Conservation (phyloP, 2,113 vertebrate genomes). For the Platysteira castanea region DNA sequence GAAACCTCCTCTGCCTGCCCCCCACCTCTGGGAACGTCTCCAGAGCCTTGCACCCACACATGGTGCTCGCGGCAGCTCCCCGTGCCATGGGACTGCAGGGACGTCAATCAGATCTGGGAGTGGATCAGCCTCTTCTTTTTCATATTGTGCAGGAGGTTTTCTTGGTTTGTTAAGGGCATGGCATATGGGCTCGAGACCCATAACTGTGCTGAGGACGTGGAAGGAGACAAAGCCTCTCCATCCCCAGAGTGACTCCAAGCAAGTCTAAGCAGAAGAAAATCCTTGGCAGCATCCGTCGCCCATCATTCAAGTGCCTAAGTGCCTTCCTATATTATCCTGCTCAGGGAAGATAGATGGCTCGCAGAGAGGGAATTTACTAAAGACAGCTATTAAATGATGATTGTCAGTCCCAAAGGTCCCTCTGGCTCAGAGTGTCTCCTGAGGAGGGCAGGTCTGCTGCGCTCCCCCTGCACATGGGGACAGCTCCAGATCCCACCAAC, state of each 20-base stretch:
- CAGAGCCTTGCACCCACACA: not conserved
- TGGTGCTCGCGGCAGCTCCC: rapidly evolving
- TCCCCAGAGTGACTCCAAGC: rapidly evolving
- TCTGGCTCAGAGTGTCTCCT: not conserved
- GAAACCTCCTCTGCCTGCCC: not conserved
- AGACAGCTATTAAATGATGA: not conserved
- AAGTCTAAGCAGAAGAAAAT: not conserved
- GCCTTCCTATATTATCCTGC: not conserved
- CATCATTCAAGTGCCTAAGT: not conserved
- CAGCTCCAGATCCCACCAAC: not conserved
- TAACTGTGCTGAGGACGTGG: rapidly evolving
- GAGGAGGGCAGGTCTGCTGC: not conserved
- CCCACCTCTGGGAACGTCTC: not conserved
- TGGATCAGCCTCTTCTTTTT: not conserved
- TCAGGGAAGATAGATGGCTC: not conserved
- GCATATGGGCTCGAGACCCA: not conserved
- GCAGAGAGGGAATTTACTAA: not conserved
- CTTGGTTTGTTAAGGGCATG: not conserved
- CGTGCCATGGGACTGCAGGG: rapidly evolving
- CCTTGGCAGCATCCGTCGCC: rapidly evolving
- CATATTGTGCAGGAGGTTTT: not conserved
- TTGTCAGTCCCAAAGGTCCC: not conserved
- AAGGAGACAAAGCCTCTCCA: not conserved
- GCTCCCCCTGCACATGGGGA: no score
- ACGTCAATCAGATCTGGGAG: rapidly evolving